A percentile compares a stretch with the other conserved stretches of the same genome.
Conservation (phyloP, 2,113 vertebrate species). For the Ptychochromis oligacanthus region DNA sequence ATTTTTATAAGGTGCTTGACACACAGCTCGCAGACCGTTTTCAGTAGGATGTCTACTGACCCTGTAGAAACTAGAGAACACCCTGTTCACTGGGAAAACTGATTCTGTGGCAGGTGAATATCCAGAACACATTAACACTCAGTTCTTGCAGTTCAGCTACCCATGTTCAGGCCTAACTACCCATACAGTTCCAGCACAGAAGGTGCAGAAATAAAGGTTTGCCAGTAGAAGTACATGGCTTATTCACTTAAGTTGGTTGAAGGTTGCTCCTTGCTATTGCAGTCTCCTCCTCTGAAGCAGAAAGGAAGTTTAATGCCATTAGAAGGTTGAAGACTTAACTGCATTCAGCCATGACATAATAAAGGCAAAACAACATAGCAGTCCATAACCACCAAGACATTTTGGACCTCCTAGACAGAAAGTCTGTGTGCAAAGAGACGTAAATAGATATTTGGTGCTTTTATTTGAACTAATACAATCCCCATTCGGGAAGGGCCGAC, state of each 20-base stretch:
- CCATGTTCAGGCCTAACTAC: background rate
- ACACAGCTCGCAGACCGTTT: background rate
- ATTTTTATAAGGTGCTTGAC: background rate
- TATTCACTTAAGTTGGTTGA: background rate
- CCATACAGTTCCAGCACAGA: background rate
- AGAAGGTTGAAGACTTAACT: background rate
- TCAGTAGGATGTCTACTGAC: background rate
- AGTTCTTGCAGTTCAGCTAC: background rate
- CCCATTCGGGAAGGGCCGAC: accelerated
- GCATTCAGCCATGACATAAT: background rate
- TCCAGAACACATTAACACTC: background rate
- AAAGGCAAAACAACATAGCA: background rate
- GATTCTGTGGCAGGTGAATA: background rate
- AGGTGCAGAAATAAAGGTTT: background rate
- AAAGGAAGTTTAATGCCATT: background rate
- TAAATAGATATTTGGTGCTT: background rate
- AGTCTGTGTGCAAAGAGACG: background rate
- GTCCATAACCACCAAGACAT: background rate
- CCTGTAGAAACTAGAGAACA: background rate
- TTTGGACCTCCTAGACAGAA: background rate
- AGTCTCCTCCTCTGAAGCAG: background rate
- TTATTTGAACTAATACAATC: background rate
- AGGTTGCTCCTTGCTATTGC: background rate
- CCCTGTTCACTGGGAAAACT: background rate
- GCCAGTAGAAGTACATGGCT: background rate